Percentiles rank a stretch among this genome's conserved stretches.
These are phyloP conservation scores for Amphipoea lucens DNA, from an alignment of 2,888 invertebrate species.

Conservation along the genomic window DNA sequence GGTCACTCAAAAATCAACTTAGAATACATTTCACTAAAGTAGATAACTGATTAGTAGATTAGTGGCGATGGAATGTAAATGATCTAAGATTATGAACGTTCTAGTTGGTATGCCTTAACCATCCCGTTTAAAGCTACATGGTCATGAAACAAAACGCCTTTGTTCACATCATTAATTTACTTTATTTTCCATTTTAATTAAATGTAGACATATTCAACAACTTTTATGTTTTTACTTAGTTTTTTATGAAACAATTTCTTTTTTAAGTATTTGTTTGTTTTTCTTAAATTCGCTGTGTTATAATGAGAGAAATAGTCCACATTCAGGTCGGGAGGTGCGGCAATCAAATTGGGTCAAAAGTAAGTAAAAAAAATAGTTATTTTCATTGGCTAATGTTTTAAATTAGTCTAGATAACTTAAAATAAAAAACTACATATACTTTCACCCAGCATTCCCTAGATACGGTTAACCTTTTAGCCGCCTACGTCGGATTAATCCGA, in stretches of 20 bases:
- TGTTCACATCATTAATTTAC: slow-evolving; percentile 48
- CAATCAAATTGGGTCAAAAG: slow-evolving; percentile 94
- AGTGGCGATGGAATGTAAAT: background rate
- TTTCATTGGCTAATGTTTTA: no score
- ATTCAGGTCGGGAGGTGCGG: slow-evolving; percentile 91
- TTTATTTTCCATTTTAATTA: slow-evolving; percentile 69
- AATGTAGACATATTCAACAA: slow-evolving; percentile 74
- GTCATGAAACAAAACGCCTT: slow-evolving; percentile 70
- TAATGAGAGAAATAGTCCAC: slow-evolving; percentile 95
- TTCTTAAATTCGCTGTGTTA: slow-evolving; percentile 74
- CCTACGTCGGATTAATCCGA: no score
- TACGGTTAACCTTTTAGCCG: no score
- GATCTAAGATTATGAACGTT: background rate
- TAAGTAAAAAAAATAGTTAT: slow-evolving; percentile 73
- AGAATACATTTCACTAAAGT: no score
- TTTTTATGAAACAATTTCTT: slow-evolving; percentile 63
- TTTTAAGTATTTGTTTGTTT: slow-evolving; percentile 72
- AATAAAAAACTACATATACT: background rate
- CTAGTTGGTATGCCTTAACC: slow-evolving; percentile 32
- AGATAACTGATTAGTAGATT: no score
- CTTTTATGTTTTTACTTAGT: slow-evolving; percentile 72
- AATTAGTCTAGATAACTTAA: background rate
- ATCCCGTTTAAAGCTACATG: slow-evolving; percentile 45
- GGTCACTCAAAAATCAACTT: no score
- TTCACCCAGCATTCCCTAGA: background rate